Base-by-base conservation (phyloP, 2,113 vertebrate species). In the Tiliqua scincoides region DNA sequence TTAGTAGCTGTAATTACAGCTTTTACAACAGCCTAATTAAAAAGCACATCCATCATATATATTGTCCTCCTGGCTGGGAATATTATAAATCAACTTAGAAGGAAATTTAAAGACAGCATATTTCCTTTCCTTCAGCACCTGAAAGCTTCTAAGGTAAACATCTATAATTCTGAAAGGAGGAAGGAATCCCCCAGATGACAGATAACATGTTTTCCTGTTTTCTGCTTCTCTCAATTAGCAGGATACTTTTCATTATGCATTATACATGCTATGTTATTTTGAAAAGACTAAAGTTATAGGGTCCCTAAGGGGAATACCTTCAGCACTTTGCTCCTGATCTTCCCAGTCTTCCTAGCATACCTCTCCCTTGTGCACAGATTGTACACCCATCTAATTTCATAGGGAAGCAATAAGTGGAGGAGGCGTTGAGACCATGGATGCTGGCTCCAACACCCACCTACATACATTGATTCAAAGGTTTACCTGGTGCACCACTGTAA, bases 11-110 rank as follows among this genome's bases (percentile, higher is more conserved):
- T 93, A 93, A 91, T 94, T 90, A 83, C 74, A 74, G 86, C 85
- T 92, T 95, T 93, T 91, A 83, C 61, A 90, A 72, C 9, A 72
- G 59, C 40, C 63, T 91, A 91, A 94, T 92, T 93, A 92, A 93
- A 91, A 6, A 87, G 18, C 10, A 77, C 27, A 85, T 89, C 76
- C 43, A 87, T 93, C 93, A 90, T 84, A 81, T 83, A 84, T 52
- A 92, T 32, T 52, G 23, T 84, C 85, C 90, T 82, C 48, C 83
- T 91, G 86, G 37, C 61, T 87, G 37, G 83, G 81, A 92, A 83
- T 54, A 86, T 30, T 79, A 91, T 87, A 93, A 93, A 93, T 93
- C 80, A 92, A 59, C 9, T 2, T 40, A 75, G 84, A 84, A 54
- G 59, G n/a, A 25, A 25, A 76, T 90, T 86, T 90, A 43, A 10